Evolutionary conservation across 2,113 vertebrate genomes (phyloP), one percentile per base, ranked within the genome.

Genomic region (Microtus montanus): DNA sequence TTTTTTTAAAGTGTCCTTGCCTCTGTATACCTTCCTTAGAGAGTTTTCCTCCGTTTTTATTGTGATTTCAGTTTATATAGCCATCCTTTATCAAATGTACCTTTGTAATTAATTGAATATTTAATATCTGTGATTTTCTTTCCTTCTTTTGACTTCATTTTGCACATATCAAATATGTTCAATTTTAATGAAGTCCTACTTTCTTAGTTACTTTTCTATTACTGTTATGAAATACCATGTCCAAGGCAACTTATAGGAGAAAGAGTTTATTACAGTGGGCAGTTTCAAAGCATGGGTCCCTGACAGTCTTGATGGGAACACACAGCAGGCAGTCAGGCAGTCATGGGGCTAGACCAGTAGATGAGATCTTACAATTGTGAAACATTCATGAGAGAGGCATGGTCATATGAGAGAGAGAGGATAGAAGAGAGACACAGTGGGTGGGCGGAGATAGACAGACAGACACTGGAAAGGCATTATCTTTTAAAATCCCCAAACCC

Each of bases 301-400:
- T 52, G 8, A 20, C 30, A 52, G 20, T 79, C 47, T 52, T 54
- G 11, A 2, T 80, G 9, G 6, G 49, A 54, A 2, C 10, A n/a
- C 78, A 80, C 2, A 52, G 47, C 47, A 78, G 30, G 30, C 28
- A 19, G 64, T 66, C 15, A 79, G 30, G 17, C 47, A 79, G 47
- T 0, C 7, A 54, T 54, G 3, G 26, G 4, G 5, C 5, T 20
- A 54, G 78, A 24, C 5, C 4, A n/a, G 9, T 13, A 54, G 4
- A 1, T 54, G 10, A n/a, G 33, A 54, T 5, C 19, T 80, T 80
- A 22, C 49, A n/a, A 10, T 80, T 80, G 17, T 12, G 19, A n/a
- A 10, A n/a, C 5, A 54, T 33, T 9, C 4, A 22, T 22, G 17
- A 80, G 33, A 33, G 33, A 19, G 47, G 22, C 0, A 77, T 12